Conservation (phyloP, 1,140 invertebrate species). For the Laupala kohalensis region DNA sequence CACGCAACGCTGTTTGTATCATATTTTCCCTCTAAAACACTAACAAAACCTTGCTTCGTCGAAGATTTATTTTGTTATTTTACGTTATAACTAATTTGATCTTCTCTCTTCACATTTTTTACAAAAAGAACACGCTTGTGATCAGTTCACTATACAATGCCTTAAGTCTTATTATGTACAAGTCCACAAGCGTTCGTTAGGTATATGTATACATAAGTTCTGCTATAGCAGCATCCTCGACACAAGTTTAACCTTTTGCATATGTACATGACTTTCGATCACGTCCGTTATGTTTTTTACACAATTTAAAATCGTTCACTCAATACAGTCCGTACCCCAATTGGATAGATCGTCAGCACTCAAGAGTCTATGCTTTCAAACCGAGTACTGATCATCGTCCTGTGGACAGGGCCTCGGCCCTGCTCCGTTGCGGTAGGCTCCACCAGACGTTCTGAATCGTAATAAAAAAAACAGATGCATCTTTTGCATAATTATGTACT, state of each 20-base stretch:
- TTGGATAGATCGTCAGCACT: background rate
- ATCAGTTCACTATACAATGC: background rate
- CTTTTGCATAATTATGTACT: slow-evolving; percentile 12
- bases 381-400: too few relatives aligned
- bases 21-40: background rate
- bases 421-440: background rate
- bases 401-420: background rate
- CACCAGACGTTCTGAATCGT: background rate
- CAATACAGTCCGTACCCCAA: background rate
- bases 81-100: background rate
- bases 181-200: background rate
- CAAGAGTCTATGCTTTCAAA: too few relatives aligned
- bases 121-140: background rate
- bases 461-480: background rate
- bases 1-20: background rate
- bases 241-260: background rate
- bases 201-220: background rate
- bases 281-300: background rate
- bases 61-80: background rate
- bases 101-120: background rate
- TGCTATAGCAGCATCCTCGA: background rate
- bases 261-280: background rate
- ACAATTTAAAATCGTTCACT: background rate
- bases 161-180: background rate
- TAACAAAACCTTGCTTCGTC: background rate